Percentiles rank a stretch among this genome's conserved stretches.
phyloP scores from a whole-genome alignment of 2,113 vertebrate species.

The Xiphias gladius region DNA sequence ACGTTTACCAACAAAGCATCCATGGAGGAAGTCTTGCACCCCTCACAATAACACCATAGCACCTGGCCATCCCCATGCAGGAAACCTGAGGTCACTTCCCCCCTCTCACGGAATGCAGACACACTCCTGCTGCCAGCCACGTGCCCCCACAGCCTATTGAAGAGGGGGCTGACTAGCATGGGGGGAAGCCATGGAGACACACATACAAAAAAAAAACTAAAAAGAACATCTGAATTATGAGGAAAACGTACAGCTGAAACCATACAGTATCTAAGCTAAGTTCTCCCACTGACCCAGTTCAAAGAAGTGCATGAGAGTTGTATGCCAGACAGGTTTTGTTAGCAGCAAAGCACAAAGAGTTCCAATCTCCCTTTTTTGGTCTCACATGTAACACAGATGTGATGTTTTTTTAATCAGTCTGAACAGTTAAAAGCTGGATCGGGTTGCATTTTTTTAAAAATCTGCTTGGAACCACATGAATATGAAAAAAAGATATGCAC shows the following conservation, averaged over 20 bases:
- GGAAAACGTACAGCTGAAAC: background rate
- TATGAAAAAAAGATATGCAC: slow-evolving; percentile 23
- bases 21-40: slow-evolving; percentile 79
- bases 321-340: slow-evolving; percentile 31
- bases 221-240: slow-evolving; percentile 16
- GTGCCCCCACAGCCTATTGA: slow-evolving; percentile 52
- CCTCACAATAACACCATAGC: slow-evolving; percentile 76
- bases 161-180: slow-evolving; percentile 13
- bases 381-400: slow-evolving; percentile 49
- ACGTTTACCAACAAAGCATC: slow-evolving; percentile 80
- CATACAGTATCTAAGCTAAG: background rate
- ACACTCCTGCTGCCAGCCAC: slow-evolving; percentile 70
- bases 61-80: slow-evolving; percentile 80
- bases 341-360: slow-evolving; percentile 14
- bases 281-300: background rate
- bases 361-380: slow-evolving; percentile 31
- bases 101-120: slow-evolving; percentile 73
- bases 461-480: slow-evolving; percentile 13
- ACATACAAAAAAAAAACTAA: background rate
- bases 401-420: slow-evolving; percentile 30
- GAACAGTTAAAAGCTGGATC: slow-evolving; percentile 34
- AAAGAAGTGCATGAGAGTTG: background rate
- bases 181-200: slow-evolving; percentile 5
- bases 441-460: slow-evolving; percentile 22
- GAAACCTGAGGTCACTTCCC: slow-evolving; percentile 83